Evolutionary conservation across 1,140 invertebrate genomes (phyloP), one percentile per base, ranked within the genome.

Genomic region (Sipha flava): DNA sequence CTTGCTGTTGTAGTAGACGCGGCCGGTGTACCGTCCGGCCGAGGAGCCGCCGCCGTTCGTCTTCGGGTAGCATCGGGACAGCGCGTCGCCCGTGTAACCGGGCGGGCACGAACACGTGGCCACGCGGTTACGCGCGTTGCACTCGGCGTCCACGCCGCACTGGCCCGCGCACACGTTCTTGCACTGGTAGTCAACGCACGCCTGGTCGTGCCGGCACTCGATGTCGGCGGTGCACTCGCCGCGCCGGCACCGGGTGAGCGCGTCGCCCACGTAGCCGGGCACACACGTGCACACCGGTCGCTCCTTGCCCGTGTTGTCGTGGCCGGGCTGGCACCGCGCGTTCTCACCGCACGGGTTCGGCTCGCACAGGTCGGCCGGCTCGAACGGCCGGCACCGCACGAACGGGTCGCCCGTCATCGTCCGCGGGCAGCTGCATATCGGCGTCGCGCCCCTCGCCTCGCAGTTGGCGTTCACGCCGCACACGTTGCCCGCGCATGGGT

Each of bases 351-450:
- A 96, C 21, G 94, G 93, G 86, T 94, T 94, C 0, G 93, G 93
- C 64, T 90, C 89, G 83, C 93, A 95, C 0, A 95, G 87, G 84
- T 95, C 93, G 83, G 88, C 93, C 92, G 91, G 90, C 84, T 91
- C 91, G 83, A 94, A 95, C 70, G 90, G 92, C 82, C 93, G 88
- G 85, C 94, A 95, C 81, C 88, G 88, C 1, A 90, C 87, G 85
- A 95, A 95, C 18, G 94, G 93, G 88, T 95, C 90, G 3, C 94
- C 94, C 29, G 93, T 95, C 90, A 92, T 94, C 83, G 94, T 92
- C 83, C 88, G 91, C 3, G 94, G 94, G 85, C 94, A 96, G 54
- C 91, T 93, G 85, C 94, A 95, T 37, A 95, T 90, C 26, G 91
- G 93, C 31, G 90, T 96, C 81, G 90, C 87, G 0, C 92, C 90